Evolutionary conservation across 2,888 invertebrate species (phyloP).

Genomic region (Dynastes tityus): DNA sequence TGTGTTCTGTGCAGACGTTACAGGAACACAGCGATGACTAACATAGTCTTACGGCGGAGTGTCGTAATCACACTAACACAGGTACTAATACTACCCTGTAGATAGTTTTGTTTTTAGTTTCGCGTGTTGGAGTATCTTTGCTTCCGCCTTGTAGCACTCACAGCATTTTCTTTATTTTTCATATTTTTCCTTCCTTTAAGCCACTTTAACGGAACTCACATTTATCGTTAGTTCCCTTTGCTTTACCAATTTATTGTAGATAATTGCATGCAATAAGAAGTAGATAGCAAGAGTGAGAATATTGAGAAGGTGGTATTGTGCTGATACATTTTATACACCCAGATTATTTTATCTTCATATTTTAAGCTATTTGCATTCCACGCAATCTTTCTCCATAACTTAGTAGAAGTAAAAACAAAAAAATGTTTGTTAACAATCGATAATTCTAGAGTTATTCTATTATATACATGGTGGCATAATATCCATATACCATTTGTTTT

Average conservation of each 20-base stretch:
- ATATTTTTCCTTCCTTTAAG: constrained; percentile 10
- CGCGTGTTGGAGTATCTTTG: constrained; percentile 27
- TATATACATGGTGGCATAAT: no score
- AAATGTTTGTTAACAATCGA: no score
- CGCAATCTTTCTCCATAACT: no score
- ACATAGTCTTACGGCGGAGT: constrained; percentile 76
- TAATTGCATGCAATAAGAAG: constrained; percentile 20
- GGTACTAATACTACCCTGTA: constrained; percentile 63
- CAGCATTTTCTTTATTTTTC: constrained; percentile 32
- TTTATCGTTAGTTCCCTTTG: constrained; percentile 4
- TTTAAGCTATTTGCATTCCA: no score
- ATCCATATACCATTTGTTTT: no score
- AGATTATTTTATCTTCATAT: no score
- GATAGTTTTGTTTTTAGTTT: constrained; percentile 50
- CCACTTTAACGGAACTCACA: constrained; percentile 32
- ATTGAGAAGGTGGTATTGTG: no score
- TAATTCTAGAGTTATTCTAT: no score
- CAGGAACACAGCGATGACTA: constrained; percentile 78
- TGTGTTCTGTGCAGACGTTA: constrained; percentile 72
- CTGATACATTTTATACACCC: no score
- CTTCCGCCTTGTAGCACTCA: constrained; percentile 39
- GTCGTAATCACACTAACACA: constrained; percentile 69
- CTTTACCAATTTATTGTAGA: background rate
- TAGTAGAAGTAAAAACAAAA: no score
- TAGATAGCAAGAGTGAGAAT: background rate